Conservation (phyloP, 1,140 invertebrate species). For the Cecropterus lyciades region DNA sequence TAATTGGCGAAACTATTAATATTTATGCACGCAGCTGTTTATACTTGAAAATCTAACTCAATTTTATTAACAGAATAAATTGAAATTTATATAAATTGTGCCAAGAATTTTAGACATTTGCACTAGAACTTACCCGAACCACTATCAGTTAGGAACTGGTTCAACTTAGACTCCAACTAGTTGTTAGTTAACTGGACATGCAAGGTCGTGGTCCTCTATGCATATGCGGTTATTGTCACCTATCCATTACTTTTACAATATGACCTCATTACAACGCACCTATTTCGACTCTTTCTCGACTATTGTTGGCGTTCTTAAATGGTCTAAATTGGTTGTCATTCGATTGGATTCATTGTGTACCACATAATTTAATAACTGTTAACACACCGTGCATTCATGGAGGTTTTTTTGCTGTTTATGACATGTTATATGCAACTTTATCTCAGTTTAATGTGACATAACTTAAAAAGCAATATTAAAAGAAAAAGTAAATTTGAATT, state of each 20-base stretch:
- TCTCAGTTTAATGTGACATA: too few relatives aligned
- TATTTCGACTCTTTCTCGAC: not conserved
- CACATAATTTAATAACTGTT: too few relatives aligned
- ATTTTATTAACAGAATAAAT: not conserved
- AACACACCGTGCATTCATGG: too few relatives aligned
- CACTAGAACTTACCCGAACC: not conserved
- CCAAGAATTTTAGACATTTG: not conserved
- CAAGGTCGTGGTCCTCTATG: not conserved
- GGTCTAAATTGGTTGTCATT: too few relatives aligned
- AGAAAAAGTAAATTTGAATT: too few relatives aligned
- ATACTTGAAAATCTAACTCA: not conserved
- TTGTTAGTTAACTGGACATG: not conserved
- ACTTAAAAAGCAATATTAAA: too few relatives aligned
- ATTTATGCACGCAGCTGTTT: not conserved
- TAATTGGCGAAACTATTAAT: not conserved
- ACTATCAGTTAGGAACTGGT: conserved; percentile 3
- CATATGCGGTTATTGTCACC: conserved; percentile 2
- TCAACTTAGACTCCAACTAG: not conserved
- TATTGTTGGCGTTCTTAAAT: not conserved
- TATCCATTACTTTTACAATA: conserved; percentile 17
- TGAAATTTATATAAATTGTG: not conserved
- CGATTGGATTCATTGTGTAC: too few relatives aligned
- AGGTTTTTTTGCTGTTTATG: too few relatives aligned
- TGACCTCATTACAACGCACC: not conserved
- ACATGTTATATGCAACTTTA: too few relatives aligned